Evolutionary conservation across 2,888 invertebrate species (phyloP).

Genomic region (Drosophila putrida): DNA sequence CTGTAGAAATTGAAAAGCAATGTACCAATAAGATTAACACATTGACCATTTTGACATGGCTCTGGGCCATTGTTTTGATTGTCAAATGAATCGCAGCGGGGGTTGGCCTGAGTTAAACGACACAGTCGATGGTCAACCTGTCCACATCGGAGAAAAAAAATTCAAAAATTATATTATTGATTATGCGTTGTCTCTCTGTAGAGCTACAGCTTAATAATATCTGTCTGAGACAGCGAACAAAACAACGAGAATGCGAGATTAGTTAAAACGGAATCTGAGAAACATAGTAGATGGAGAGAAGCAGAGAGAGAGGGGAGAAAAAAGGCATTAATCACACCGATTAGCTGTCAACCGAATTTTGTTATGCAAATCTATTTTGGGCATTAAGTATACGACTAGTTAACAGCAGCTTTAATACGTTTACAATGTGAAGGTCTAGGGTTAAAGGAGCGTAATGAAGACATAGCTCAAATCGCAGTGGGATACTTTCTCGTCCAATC

Average conservation of each 20-base stretch:
- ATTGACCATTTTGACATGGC: slow-evolving; percentile 39
- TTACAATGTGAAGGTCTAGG: slow-evolving; percentile 35
- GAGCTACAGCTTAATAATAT: slow-evolving; percentile 35
- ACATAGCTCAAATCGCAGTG: slow-evolving; percentile 12
- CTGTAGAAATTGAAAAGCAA: slow-evolving; percentile 61
- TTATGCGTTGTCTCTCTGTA: slow-evolving; percentile 33
- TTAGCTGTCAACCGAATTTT: slow-evolving; percentile 54
- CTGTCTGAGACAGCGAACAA: slow-evolving; percentile 2
- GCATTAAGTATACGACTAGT: slow-evolving; percentile 43
- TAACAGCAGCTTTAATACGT: slow-evolving; percentile 32
- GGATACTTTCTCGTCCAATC: slow-evolving; percentile 3
- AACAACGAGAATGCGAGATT: slow-evolving; percentile 20
- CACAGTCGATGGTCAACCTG: slow-evolving; percentile 72
- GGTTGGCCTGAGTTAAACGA: slow-evolving; percentile 65
- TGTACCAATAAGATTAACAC: slow-evolving; percentile 65
- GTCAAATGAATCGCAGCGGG: slow-evolving; percentile 34
- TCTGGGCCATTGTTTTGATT: slow-evolving; percentile 32
- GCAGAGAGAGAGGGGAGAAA: not conserved
- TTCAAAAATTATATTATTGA: slow-evolving; percentile 36
- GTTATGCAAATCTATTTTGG: slow-evolving; percentile 47
- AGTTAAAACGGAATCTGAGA: slow-evolving; percentile 26
- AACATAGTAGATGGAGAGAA: not conserved
- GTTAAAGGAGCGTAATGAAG: slow-evolving; percentile 31
- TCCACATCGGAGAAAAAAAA: slow-evolving; percentile 26
- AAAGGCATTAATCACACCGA: slow-evolving; percentile 56